A percentile compares a stretch with the other conserved stretches of the same genome.
phyloP scores from a whole-genome alignment of 2,797 vertebrate species.

The Echiichthys vipera region DNA sequence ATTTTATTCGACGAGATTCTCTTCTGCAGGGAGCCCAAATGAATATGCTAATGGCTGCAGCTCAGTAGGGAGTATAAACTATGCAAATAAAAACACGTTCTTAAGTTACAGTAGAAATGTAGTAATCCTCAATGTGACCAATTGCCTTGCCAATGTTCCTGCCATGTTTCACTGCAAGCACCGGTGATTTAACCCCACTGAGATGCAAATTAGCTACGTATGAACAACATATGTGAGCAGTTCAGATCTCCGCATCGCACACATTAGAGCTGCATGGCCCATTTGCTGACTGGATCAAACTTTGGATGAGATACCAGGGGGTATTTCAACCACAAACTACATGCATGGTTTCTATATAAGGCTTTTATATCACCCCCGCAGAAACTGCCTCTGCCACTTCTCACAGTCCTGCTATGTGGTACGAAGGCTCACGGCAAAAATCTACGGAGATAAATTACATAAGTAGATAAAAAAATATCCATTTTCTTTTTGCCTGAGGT shows the following conservation, averaged over 20 bases:
- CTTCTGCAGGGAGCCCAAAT: conserved; percentile 62
- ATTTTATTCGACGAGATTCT: conserved; percentile 53
- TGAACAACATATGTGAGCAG: conserved; percentile 66
- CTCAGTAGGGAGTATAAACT: conserved; percentile 44
- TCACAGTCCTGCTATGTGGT: conserved; percentile 26
- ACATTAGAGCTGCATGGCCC: conserved; percentile 68
- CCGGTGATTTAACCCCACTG: conserved; percentile 65
- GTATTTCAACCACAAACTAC: conserved; percentile 36
- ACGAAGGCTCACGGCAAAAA: conserved; percentile 50
- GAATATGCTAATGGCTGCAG: conserved; percentile 66
- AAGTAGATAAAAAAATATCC: conserved; percentile 53
- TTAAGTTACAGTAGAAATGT: conserved; percentile 56
- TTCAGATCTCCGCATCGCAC: conserved; percentile 56
- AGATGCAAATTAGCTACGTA: conserved; percentile 72
- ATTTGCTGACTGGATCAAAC: conserved; percentile 64
- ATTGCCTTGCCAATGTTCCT: conserved; percentile 31
- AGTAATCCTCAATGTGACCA: conserved; percentile 32
- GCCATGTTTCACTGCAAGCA: conserved; percentile 50
- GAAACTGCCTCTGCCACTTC: conserved; percentile 41
- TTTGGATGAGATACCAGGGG: conserved; percentile 57
- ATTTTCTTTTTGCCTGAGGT: conserved; percentile 49
- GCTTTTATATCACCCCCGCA: conserved; percentile 53
- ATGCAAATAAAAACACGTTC: conserved; percentile 66
- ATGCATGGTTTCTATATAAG: conserved; percentile 55
- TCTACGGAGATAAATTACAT: conserved; percentile 52